phyloP scores from a whole-genome alignment of 2,797 vertebrate genomes.

The Siniperca scherzeri region DNA sequence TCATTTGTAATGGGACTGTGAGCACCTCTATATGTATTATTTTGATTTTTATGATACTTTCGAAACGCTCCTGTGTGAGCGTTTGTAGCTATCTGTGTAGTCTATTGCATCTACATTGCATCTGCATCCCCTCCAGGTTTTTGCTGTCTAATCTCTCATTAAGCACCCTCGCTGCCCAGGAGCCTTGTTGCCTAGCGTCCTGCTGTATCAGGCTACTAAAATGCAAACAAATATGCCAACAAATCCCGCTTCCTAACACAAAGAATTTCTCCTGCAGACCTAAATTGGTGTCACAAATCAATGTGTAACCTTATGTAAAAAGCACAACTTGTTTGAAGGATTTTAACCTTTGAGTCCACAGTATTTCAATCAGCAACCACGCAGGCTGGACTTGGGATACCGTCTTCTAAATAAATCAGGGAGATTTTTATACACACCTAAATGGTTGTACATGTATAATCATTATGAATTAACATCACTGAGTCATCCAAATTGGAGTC shows the following conservation, averaged over 20 bases:
- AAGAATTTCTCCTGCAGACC: conserved; percentile 21
- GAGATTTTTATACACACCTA: conserved; percentile 44
- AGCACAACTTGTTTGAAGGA: conserved; percentile 25
- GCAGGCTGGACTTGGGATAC: conserved; percentile 23
- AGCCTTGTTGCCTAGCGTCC: conserved; percentile 24
- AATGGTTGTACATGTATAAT: conserved; percentile 34
- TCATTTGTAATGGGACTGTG: too few species aligned
- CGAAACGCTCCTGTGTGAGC: background rate
- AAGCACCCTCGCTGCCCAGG: conserved; percentile 20
- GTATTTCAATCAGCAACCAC: conserved; percentile 38
- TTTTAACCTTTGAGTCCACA: conserved; percentile 34
- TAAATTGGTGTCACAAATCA: conserved; percentile 35
- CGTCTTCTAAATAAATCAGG: conserved; percentile 57
- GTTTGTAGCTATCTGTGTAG: too few species aligned
- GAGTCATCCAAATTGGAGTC: conserved; percentile 32
- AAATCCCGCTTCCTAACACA: conserved; percentile 8
- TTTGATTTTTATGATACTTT: background rate
- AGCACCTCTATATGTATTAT: background rate
- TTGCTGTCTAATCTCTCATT: conserved; percentile 49
- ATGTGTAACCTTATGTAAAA: conserved; percentile 23
- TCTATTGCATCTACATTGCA: background rate
- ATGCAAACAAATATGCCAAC: conserved; percentile 35
- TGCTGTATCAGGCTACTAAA: conserved; percentile 23
- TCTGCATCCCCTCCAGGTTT: conserved; percentile 21
- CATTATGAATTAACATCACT: conserved; percentile 29